Percentiles rank a stretch among this genome's conserved stretches.
Conservation (phyloP, 2,888 invertebrate genomes). For the Scrobipalpa costella region DNA sequence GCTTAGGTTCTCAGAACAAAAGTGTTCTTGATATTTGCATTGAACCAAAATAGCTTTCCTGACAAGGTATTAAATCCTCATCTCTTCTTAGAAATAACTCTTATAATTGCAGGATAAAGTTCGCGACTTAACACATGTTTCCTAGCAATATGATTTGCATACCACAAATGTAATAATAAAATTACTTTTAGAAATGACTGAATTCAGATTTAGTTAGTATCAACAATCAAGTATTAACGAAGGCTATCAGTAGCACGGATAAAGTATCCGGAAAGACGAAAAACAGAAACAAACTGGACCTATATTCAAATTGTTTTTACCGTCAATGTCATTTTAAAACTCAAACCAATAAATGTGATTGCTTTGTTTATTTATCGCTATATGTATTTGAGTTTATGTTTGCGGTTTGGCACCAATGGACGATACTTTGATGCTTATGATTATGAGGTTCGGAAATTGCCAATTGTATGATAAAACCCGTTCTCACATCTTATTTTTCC, state of each 20-base stretch:
- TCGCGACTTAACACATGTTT: too few species aligned
- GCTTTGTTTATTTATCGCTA: not conserved
- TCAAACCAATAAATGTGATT: not conserved
- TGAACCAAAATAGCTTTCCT: too few species aligned
- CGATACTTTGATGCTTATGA: not conserved
- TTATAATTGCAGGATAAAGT: too few species aligned
- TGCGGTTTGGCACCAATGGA: not conserved
- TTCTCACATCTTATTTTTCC: not conserved
- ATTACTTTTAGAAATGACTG: too few species aligned
- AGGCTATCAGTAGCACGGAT: not conserved
- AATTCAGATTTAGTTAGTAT: too few species aligned
- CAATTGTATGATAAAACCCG: not conserved
- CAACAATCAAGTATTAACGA: not conserved
- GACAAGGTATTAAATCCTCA: too few species aligned
- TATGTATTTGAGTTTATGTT: slow-evolving; percentile 6
- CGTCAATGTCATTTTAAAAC: not conserved
- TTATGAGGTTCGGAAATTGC: not conserved
- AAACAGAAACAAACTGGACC: not conserved
- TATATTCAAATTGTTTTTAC: not conserved
- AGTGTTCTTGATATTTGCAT: too few species aligned
- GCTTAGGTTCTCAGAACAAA: too few species aligned
- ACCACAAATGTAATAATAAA: too few species aligned
- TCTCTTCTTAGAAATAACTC: too few species aligned
- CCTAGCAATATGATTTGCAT: too few species aligned
- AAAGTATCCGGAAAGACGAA: not conserved